Conservation (phyloP, 2,797 vertebrate genomes). For the Artibeus jamaicensis region DNA sequence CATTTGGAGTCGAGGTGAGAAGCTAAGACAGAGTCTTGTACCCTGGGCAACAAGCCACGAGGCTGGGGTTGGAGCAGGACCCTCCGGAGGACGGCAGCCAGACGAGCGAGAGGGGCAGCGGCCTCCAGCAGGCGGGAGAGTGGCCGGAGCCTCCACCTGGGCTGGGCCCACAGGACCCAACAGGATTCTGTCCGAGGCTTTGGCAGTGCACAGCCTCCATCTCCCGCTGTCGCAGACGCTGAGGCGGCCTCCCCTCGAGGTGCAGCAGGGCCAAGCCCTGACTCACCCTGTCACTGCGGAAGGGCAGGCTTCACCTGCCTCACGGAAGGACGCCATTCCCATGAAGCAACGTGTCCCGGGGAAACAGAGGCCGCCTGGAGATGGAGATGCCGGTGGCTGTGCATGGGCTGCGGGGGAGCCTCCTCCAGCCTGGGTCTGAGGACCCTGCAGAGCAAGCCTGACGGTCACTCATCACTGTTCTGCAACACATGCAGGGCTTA, state of each 20-base stretch:
- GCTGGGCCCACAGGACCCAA: not conserved
- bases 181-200: not conserved
- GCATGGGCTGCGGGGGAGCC: not conserved
- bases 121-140: too few species aligned
- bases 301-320: not conserved
- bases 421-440: not conserved
- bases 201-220: not conserved
- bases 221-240: too few species aligned
- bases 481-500: not conserved
- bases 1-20: not conserved
- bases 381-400: not conserved
- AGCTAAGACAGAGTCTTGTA: not conserved
- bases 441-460: not conserved
- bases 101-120: not conserved
- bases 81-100: not conserved
- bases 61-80: not conserved
- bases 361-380: not conserved
- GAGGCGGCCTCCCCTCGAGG: not conserved
- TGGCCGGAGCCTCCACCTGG: not conserved
- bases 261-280: not conserved
- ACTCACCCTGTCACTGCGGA: not conserved
- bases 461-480: not conserved
- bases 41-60: not conserved
- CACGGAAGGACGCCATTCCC: not conserved
- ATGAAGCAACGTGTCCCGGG: fast-evolving